A percentile compares a stretch with the other conserved stretches of the same genome.
These are phyloP conservation scores for Pseudomyrmex flavicornis DNA, from an alignment of 1,140 invertebrate genomes.

Conservation along the genomic window DNA sequence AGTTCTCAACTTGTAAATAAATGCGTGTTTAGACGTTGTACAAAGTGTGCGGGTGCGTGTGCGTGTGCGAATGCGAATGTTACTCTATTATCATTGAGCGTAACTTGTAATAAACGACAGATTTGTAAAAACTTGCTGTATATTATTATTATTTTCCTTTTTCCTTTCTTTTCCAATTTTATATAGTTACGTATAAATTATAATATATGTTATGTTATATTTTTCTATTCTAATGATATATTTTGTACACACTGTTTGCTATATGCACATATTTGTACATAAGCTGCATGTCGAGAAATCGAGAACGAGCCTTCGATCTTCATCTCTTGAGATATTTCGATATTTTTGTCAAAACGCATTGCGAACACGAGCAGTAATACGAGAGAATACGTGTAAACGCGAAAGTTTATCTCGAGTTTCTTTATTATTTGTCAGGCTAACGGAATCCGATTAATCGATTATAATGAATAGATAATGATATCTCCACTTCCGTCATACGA, in stretches of 20 bases:
- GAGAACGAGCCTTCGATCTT: constrained; percentile 33
- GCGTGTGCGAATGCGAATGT: constrained; percentile 29
- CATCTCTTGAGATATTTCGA: constrained; percentile 28
- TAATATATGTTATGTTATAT: too few relatives aligned
- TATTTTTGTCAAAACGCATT: constrained; percentile 44
- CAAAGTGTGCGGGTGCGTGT: constrained; percentile 73
- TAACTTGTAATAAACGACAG: constrained; percentile 78
- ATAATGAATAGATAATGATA: constrained; percentile 82
- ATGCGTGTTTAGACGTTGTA: constrained; percentile 71
- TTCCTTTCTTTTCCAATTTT: background rate
- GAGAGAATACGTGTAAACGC: background rate
- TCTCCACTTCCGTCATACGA: constrained; percentile 77
- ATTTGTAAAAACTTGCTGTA: constrained; percentile 63
- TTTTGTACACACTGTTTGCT: too few relatives aligned
- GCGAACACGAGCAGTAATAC: background rate
- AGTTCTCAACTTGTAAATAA: constrained; percentile 77
- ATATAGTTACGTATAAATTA: background rate
- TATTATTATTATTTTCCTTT: background rate
- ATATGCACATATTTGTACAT: background rate
- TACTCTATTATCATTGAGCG: constrained; percentile 66
- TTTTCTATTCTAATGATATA: too few relatives aligned
- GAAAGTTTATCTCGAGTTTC: background rate
- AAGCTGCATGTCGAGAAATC: constrained; percentile 19
- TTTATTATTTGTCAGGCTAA: constrained; percentile 21
- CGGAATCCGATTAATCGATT: constrained; percentile 58